Conservation (phyloP, 2,888 invertebrate species). For the Tipula lateralis region DNA sequence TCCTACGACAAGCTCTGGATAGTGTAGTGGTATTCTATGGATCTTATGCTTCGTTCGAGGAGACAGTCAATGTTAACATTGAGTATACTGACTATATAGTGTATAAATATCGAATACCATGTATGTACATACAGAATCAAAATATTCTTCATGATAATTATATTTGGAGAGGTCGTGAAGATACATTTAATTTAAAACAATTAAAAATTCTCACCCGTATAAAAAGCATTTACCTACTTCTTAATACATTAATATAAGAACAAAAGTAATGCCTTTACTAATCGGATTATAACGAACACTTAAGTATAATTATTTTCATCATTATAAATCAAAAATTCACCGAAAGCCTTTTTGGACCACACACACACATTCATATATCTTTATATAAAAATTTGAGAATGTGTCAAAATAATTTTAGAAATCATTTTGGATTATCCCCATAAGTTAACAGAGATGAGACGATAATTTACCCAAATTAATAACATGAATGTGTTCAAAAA, state of each 20-base stretch:
- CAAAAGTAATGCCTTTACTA: neutral
- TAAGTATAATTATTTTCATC: neutral
- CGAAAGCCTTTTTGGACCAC: neutral
- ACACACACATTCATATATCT: neutral
- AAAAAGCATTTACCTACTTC: too few species aligned
- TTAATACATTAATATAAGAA: neutral
- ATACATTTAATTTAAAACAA: neutral
- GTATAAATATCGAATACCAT: neutral
- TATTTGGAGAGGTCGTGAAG: neutral
- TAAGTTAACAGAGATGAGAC: neutral
- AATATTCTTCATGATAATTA: neutral
- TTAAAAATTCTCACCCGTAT: neutral
- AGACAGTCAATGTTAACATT: too few species aligned
- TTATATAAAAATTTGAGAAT: neutral
- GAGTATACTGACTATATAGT: too few species aligned
- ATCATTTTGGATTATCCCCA: neutral
- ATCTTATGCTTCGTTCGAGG: too few species aligned
- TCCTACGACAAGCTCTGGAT: too few species aligned
- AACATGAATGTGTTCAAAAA: neutral
- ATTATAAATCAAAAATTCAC: neutral
- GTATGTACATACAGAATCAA: neutral
- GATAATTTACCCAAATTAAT: neutral
- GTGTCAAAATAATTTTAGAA: neutral
- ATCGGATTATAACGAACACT: slow-evolving; percentile 9
- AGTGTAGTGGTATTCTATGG: too few species aligned